These are phyloP conservation scores for Tetanocera ferruginea DNA, from an alignment of 2,888 invertebrate species.

Conservation along the genomic window DNA sequence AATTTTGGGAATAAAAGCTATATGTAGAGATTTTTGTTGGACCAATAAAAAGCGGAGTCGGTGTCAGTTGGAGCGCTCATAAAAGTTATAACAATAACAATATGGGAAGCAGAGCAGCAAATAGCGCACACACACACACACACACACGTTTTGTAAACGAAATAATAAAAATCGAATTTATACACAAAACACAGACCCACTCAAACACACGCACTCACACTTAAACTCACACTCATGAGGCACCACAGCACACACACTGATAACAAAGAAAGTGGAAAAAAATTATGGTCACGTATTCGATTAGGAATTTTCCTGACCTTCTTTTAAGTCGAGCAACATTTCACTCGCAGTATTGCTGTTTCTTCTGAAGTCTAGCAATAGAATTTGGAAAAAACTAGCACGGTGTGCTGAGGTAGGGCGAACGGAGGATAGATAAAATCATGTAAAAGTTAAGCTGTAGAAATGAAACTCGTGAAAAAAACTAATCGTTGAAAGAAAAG, in stretches of 20 bases:
- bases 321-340: background rate
- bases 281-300: slow-evolving; percentile 12
- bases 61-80: background rate
- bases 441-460: no score
- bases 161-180: background rate
- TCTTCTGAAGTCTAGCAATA: no score
- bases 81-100: background rate
- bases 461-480: no score
- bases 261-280: background rate
- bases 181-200: background rate
- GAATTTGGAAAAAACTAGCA: no score
- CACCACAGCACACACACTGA: background rate
- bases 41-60: background rate
- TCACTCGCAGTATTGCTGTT: background rate
- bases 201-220: no score
- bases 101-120: background rate
- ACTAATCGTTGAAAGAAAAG: no score
- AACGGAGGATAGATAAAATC: no score
- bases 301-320: slow-evolving; percentile 10
- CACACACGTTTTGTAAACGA: background rate
- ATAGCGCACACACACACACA: background rate
- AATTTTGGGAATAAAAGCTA: no score
- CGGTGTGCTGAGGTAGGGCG: no score
- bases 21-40: no score
- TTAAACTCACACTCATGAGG: no score